A percentile compares a stretch with the other conserved stretches of the same genome.
Conservation (phyloP, 2,797 vertebrate genomes). For the Trichosurus vulpecula region DNA sequence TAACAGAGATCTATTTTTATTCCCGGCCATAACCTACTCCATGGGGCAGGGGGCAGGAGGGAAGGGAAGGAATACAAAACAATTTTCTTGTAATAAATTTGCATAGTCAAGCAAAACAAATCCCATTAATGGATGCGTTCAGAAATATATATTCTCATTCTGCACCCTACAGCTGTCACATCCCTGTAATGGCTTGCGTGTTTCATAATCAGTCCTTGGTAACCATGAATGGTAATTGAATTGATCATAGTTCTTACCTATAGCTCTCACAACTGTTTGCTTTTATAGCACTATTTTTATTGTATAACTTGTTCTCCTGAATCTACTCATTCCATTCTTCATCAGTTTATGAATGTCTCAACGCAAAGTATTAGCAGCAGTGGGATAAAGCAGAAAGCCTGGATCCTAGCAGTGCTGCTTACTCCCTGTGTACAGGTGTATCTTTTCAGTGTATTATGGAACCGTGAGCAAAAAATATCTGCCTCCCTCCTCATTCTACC, state of each 20-base stretch:
- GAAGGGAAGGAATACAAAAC: background rate
- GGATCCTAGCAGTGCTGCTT: background rate
- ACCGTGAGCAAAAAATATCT: background rate
- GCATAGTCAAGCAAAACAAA: background rate
- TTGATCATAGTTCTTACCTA: background rate
- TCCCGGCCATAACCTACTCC: background rate
- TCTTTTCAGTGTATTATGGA: background rate
- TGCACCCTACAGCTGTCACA: background rate
- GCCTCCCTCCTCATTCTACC: background rate
- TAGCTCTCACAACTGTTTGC: background rate
- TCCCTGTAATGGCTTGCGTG: background rate
- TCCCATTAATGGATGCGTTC: background rate
- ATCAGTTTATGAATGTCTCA: background rate
- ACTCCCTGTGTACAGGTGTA: background rate
- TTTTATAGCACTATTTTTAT: background rate
- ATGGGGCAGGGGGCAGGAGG: accelerated
- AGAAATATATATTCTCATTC: background rate
- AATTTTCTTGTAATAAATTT: background rate
- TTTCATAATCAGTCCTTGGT: background rate
- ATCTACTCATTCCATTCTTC: background rate
- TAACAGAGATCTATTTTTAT: background rate
- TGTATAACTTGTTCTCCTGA: background rate
- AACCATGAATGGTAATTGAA: background rate
- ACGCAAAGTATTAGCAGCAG: background rate
- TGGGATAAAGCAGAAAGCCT: background rate